These are phyloP conservation scores for Formica selysi DNA, from an alignment of 1,140 invertebrate species.

Conservation along the genomic window DNA sequence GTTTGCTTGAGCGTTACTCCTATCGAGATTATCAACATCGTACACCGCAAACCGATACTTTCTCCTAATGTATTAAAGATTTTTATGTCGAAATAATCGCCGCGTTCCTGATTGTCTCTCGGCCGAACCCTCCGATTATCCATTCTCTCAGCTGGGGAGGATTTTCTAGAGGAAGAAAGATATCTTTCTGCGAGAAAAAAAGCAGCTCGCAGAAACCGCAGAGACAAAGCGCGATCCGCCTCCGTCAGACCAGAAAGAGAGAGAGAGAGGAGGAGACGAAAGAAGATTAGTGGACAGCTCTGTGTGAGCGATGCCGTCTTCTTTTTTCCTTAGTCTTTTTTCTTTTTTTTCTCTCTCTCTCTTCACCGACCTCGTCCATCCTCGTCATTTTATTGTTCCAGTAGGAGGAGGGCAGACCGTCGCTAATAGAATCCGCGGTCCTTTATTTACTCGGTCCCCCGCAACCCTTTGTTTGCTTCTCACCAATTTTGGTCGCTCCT, in stretches of 20 bases:
- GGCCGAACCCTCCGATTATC: conserved; percentile 66
- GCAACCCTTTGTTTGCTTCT: conserved; percentile 71
- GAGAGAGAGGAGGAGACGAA: conserved; percentile 68
- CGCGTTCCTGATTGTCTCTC: conserved; percentile 28
- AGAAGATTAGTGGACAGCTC: conserved; percentile 76
- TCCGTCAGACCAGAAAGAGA: conserved; percentile 53
- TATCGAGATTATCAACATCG: neutral
- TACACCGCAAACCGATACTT: neutral
- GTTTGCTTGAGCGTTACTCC: neutral
- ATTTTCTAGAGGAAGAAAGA: conserved; percentile 13
- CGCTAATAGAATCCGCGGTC: conserved; percentile 81
- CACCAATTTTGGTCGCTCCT: conserved; percentile 71
- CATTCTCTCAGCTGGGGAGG: neutral
- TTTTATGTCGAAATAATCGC: conserved; percentile 26
- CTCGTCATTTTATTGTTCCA: conserved; percentile 65
- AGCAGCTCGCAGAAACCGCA: conserved; percentile 75
- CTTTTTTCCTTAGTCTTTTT: conserved; percentile 25
- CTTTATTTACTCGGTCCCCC: conserved; percentile 79
- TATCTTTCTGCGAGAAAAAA: conserved; percentile 55
- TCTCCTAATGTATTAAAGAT: conserved; percentile 13
- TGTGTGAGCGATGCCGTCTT: conserved; percentile 69
- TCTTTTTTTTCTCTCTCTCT: neutral
- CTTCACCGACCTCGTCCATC: conserved; percentile 35
- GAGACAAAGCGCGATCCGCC: conserved; percentile 78
- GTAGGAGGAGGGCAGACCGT: conserved; percentile 63